Base-by-base conservation (phyloP, 1,140 invertebrate species). In the Drosophila pectinifera region DNA sequence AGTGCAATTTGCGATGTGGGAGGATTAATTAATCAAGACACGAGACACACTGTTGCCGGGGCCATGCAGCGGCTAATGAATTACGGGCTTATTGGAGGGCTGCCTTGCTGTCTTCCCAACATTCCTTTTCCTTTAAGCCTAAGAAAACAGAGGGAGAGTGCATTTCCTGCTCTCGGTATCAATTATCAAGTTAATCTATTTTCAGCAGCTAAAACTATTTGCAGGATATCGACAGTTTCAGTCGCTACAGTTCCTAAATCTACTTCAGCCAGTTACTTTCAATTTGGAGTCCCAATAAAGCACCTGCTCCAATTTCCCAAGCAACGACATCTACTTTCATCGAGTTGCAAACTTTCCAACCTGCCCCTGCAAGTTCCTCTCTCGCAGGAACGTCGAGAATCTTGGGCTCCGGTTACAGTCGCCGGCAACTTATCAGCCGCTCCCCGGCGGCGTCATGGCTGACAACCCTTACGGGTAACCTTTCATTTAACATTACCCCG, bases 1-100 rank as follows among this genome's bases (percentile, higher is more conserved):
- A 36, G 24, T 43, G 55, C 62, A 81, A 80, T 83, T 76, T 83
- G 80, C 81, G 76, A 67, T 65, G 80, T 75, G 64, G 80, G 80
- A 55, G 80, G 45, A 55, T 70, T 76, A 76, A 83, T 76, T 83
- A 79, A 80, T 80, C 64, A 48, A 61, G 61, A 57, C 59, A 54
- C 42, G n/a, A n/a, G n/a, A n/a, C n/a, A n/a, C n/a, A n/a, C n/a
- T 46, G 80, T 63, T 65, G 51, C 73, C 51, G 54, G 58, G 14
- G 18, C 54, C 46, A 56, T 42, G 24, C n/a, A 16, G 48, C 24
- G 57, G 46, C 20, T 57, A 57, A 78, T 78, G 51, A 70, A 77
- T 70, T 53, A 61, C 20, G 42, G 49, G 34, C 34, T 56, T 26
- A 34, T 39, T n/a, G 18, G 26, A 4, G 20, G 20, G 28, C 26